These are phyloP conservation scores for Matsumyia berberina DNA, from an alignment of 2,888 invertebrate species.

Conservation along the genomic window DNA sequence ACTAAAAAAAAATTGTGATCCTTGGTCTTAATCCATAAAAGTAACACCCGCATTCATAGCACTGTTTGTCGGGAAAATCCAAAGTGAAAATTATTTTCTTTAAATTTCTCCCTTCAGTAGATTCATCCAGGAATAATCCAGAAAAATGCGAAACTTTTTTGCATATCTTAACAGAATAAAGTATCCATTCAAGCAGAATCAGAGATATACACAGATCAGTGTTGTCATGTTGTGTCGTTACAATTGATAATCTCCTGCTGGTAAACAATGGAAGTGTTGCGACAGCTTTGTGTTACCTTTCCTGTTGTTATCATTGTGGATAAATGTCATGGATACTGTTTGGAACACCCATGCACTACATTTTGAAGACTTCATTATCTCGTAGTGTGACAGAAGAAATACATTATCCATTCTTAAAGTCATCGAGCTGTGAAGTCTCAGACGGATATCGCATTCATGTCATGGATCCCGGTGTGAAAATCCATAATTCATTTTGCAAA, in stretches of 20 bases:
- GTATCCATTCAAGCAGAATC: conserved; percentile 39
- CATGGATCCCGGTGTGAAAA: conserved; percentile 68
- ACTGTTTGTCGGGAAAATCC: conserved; percentile 7
- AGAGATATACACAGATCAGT: conserved; percentile 35
- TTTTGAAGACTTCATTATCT: conserved; percentile 70
- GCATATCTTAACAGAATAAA: conserved; percentile 50
- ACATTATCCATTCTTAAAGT: conserved; percentile 72
- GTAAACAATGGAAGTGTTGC: conserved; percentile 60
- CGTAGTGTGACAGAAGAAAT: conserved; percentile 53
- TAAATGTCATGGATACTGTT: conserved; percentile 67
- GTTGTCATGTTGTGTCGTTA: conserved; percentile 42
- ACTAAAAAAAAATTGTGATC: neutral
- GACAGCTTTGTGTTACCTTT: conserved; percentile 68
- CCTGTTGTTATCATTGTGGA: conserved; percentile 64
- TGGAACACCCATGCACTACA: conserved; percentile 64
- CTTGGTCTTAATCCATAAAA: neutral
- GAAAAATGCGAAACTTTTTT: too few species aligned
- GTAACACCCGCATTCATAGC: neutral
- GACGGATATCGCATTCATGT: conserved; percentile 62
- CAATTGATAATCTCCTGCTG: conserved; percentile 67
- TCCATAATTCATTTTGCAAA: conserved; percentile 65
- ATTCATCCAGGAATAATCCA: conserved; percentile 18
- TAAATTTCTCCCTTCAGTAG: conserved; percentile 68
- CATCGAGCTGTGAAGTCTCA: conserved; percentile 70
- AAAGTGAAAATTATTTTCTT: conserved; percentile 59